Evolutionary conservation across 2,888 invertebrate genomes (phyloP), one percentile per base, ranked within the genome.

Genomic region (Acleris literana): DNA sequence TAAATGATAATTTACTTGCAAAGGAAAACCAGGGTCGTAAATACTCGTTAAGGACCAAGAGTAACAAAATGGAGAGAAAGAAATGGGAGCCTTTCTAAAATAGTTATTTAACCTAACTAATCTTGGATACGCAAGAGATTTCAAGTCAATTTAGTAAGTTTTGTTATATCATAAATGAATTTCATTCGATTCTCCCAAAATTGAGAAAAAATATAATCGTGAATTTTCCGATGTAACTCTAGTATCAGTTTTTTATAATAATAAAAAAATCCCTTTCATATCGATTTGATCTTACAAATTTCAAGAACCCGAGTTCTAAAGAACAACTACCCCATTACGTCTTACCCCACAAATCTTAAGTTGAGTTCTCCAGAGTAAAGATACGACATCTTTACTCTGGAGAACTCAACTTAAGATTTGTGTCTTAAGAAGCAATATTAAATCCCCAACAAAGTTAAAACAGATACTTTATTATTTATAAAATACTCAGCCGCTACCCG

Each of bases 381-480:
- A n/a, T n/a, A n/a, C n/a, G n/a, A n/a, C n/a, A n/a, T n/a, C n/a
- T n/a, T n/a, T n/a, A n/a, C n/a, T n/a, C 61, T 4, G 22, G 43
- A 13, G 58, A 54, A 46, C 52, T 57, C 39, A 67, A 62, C 63
- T 54, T 53, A 58, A 67, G 67, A 67, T 63, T 62, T 63, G 63
- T 53, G 63, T 57, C 25, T 49, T 54, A 43, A 52, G 52, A 62
- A 67, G 57, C 54, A 66, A 56, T 61, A 66, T 66, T 56, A 61
- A 56, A 61, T 61, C 56, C 61, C 33, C 46, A 52, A 65, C 61
- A 33, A 61, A 66, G 65, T 61, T 56, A 57, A 61, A 55, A 49
- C 20, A 22, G 56, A 51, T 33, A 51, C 65, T 61, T 61, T 56
- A 56, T 57, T 61, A 66, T 61, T 66, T 61, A 66, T 61, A 57